phyloP scores from a whole-genome alignment of 2,797 vertebrate genomes.

The Eupleurogrammus muticus region DNA sequence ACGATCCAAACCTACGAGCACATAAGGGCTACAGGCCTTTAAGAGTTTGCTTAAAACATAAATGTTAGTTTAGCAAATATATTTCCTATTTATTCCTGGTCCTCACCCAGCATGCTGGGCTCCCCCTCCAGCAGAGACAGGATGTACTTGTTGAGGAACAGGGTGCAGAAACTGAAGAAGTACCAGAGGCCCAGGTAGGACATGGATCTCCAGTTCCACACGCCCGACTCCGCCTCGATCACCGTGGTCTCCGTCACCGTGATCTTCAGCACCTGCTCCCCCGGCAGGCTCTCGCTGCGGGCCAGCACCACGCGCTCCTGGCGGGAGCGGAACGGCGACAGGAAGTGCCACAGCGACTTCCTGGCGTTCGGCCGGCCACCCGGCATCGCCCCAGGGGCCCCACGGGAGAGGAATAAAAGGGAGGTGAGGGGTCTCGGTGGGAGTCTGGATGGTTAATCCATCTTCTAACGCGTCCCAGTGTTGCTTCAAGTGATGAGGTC shows the following conservation, averaged over 20 bases:
- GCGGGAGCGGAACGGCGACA: constrained; percentile 79
- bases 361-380: constrained; percentile 67
- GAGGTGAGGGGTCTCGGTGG: neutral
- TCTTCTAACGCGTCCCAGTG: constrained; percentile 35
- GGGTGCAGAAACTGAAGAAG: constrained; percentile 98
- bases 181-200: constrained; percentile 92
- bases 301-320: constrained; percentile 87
- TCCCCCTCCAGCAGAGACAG: constrained; percentile 94
- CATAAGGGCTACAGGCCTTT: neutral
- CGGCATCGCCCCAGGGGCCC: constrained; percentile 60
- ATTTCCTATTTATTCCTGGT: neutral
- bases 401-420: constrained; percentile 14
- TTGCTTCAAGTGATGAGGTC: neutral
- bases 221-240: constrained; percentile 92
- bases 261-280: constrained; percentile 91
- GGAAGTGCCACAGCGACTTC: constrained; percentile 71
- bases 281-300: constrained; percentile 86
- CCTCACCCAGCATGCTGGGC: constrained; percentile 93
- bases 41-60: neutral
- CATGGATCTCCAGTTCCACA: constrained; percentile 89
- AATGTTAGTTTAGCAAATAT: neutral
- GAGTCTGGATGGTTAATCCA: constrained; percentile 49
- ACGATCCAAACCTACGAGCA: neutral
- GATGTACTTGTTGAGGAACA: constrained; percentile 99
- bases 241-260: constrained; percentile 95